These are phyloP conservation scores for Phasianus colchicus DNA, from an alignment of 2,113 vertebrate genomes.

Conservation along the genomic window DNA sequence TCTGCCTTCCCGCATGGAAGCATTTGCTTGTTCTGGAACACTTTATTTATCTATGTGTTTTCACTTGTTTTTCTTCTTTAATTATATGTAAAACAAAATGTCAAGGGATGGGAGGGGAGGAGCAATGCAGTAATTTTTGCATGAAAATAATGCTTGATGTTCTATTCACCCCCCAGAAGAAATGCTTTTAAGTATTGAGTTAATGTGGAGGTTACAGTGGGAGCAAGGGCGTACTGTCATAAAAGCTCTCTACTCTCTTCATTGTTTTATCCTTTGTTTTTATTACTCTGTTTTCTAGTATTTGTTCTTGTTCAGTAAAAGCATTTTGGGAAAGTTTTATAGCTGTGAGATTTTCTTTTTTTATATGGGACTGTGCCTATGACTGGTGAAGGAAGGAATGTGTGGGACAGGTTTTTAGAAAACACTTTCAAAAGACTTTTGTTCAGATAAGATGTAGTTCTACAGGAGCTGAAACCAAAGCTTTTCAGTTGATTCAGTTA, in stretches of 20 bases:
- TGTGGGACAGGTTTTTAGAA: fast-evolving
- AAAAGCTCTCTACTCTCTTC: constrained; percentile 2
- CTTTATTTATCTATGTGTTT: background rate
- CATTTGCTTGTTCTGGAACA: background rate
- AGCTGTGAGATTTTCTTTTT: background rate
- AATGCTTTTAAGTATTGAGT: background rate
- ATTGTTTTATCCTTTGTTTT: constrained; percentile 1
- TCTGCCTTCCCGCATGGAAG: background rate
- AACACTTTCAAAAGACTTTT: background rate
- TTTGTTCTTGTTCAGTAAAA: background rate
- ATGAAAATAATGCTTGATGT: background rate
- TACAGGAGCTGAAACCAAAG: too few species aligned
- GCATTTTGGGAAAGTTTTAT: background rate
- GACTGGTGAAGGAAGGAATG: background rate
- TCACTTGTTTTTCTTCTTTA: constrained; percentile 37
- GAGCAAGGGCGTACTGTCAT: background rate
- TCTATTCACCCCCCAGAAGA: background rate
- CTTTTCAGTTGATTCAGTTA: background rate
- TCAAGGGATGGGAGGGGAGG: background rate
- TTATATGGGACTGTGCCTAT: background rate
- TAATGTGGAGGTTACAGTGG: background rate
- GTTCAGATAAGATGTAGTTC: background rate
- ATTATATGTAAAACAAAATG: background rate
- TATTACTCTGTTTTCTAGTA: background rate
- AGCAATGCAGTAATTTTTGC: background rate